Evolutionary conservation across 2,113 vertebrate genomes (phyloP).

Genomic region (Muscicapa adusta): DNA sequence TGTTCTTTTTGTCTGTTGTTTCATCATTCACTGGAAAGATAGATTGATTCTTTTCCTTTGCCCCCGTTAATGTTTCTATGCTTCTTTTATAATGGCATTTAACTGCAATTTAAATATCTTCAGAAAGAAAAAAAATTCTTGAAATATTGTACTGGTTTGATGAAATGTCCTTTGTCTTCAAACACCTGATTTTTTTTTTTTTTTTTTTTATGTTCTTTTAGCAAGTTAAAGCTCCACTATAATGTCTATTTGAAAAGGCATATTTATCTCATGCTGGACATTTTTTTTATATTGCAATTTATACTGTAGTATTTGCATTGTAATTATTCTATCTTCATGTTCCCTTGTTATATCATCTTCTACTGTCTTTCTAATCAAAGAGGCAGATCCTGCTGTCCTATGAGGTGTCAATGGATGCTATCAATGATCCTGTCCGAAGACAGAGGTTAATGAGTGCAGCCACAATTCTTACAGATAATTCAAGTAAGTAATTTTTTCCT

Average conservation of each 20-base stretch:
- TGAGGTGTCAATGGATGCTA: constrained; percentile 30
- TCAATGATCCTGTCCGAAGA: constrained; percentile 30
- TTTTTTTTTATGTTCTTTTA: not conserved
- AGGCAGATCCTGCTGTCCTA: constrained; percentile 53
- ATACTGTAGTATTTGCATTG: not conserved
- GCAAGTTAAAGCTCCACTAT: not conserved
- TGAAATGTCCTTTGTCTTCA: not conserved
- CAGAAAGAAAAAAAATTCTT: not conserved
- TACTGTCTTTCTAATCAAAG: not conserved
- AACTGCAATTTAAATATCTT: not conserved
- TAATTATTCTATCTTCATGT: not conserved
- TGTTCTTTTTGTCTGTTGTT: not conserved
- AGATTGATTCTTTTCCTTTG: not conserved
- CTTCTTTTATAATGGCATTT: not conserved
- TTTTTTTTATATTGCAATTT: not conserved
- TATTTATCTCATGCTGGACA: not conserved
- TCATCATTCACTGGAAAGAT: not conserved
- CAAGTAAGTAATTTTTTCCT: not conserved
- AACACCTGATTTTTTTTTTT: not conserved
- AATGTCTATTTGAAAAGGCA: not conserved
- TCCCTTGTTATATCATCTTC: not conserved
- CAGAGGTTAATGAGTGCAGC: constrained; percentile 64
- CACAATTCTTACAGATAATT: constrained; percentile 49
- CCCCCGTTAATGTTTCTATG: not conserved
- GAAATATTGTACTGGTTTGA: not conserved